Evolutionary conservation across 2,113 vertebrate genomes (phyloP).

Genomic region (Alethe diademata): DNA sequence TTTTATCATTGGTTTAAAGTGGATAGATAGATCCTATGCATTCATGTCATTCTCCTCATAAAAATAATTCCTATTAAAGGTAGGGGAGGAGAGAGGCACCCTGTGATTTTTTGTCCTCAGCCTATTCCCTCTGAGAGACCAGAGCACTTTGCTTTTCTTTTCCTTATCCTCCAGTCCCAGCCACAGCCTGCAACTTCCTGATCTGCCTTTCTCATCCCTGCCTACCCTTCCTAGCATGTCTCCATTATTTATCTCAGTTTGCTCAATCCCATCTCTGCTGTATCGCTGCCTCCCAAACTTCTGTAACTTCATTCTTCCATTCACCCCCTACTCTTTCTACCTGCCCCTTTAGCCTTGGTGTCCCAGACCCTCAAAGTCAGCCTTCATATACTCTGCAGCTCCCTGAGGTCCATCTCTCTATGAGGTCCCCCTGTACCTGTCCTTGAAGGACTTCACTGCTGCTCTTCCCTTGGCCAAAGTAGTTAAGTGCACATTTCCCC

Average conservation of each 20-base stretch:
- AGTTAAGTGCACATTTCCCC: background rate
- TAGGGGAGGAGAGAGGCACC: background rate
- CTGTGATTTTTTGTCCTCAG: background rate
- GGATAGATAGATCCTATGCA: background rate
- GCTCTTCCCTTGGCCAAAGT: background rate
- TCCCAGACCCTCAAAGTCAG: background rate
- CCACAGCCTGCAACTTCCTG: background rate
- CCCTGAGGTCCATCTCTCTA: background rate
- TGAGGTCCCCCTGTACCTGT: background rate
- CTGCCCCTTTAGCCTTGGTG: background rate
- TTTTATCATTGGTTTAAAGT: background rate
- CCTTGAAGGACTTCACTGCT: background rate
- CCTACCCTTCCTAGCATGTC: background rate
- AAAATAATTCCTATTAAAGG: background rate
- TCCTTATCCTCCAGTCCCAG: background rate
- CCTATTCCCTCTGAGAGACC: background rate
- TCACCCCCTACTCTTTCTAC: background rate
- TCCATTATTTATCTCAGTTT: background rate
- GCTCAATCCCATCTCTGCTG: background rate
- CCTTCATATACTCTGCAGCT: background rate
- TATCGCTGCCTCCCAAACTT: background rate
- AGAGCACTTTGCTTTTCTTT: background rate
- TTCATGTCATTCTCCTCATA: background rate
- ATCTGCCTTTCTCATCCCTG: accelerated
- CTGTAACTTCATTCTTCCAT: background rate